A percentile compares a stretch with the other conserved stretches of the same genome.
Conservation (phyloP, 2,797 vertebrate genomes). For the Synanceia verrucosa region DNA sequence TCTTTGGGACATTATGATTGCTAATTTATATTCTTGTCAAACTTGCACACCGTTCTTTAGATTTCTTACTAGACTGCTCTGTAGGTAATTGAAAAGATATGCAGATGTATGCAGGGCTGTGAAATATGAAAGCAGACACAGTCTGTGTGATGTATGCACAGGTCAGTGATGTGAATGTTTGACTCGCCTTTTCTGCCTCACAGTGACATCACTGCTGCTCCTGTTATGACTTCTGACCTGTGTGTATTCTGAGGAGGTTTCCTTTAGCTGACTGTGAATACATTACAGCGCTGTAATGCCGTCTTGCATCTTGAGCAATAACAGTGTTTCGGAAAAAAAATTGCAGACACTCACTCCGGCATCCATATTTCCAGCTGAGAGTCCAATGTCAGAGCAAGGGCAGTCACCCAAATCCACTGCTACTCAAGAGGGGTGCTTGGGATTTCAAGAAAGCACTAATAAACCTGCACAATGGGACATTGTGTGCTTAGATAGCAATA, state of each 20-base stretch:
- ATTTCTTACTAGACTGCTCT: not conserved
- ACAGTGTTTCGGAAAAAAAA: slow-evolving; percentile 21
- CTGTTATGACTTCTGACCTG: not conserved
- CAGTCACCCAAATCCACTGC: slow-evolving; percentile 51
- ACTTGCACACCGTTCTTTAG: not conserved
- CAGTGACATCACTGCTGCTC: slow-evolving; percentile 15
- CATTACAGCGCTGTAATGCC: slow-evolving; percentile 3
- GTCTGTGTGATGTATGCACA: not conserved
- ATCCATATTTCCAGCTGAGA: slow-evolving; percentile 23
- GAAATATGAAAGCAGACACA: not conserved
- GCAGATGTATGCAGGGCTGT: not conserved
- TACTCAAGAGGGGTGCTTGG: slow-evolving; percentile 59
- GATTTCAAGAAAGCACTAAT: slow-evolving; percentile 66
- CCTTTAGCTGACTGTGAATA: not conserved
- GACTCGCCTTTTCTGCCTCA: slow-evolving; percentile 13
- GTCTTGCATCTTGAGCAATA: slow-evolving; percentile 28
- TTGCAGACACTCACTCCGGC: slow-evolving; percentile 14
- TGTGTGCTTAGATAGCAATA: slow-evolving; percentile 57
- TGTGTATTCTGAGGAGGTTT: slow-evolving; percentile 20
- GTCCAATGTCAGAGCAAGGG: slow-evolving; percentile 60
- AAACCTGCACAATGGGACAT: slow-evolving; percentile 60
- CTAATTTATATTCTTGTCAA: slow-evolving; percentile 26
- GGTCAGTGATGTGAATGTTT: not conserved
- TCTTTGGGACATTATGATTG: slow-evolving; percentile 33
- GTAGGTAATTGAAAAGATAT: not conserved